Evolutionary conservation across 2,888 invertebrate genomes (phyloP), one percentile per base, ranked within the genome.

Genomic region (Steinernema scapterisci): DNA sequence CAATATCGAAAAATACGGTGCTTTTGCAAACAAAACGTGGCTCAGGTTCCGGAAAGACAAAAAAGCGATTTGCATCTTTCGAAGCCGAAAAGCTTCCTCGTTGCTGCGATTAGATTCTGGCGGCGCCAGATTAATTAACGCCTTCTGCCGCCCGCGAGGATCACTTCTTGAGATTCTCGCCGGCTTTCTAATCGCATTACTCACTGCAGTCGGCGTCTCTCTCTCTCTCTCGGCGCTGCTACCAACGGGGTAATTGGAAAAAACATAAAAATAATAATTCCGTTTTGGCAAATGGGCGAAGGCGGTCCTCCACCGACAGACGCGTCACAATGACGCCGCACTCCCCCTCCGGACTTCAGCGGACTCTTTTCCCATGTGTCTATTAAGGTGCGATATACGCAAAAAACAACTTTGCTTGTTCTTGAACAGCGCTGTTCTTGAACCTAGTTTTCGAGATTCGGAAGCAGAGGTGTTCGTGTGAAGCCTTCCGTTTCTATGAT

Each of bases 201-300:
- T 54, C 54, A 21, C 25, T 54, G 54, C 63, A 63, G 38, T 38
- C 38, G 38, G 16, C 25, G 63, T 27, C 63, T 63, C 63, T 63
- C 9, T 38, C 38, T 38, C 9, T 6, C 9, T 9, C 38, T 3
- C 38, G 38, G 3, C 9, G 38, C 27, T 63, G 63, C 31, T 63
- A 16, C 63, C 27, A 63, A 27, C 27, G 38, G 63, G 27, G 63
- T 54, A 63, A 63, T 63, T 63, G 31, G 21, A 63, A 63, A 63
- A 63, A 63, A 31, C 63, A 63, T 31, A 63, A 63, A 63, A 63
- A 63, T 63, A 63, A 63, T 63, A 63, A 31, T 63, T 63, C 38
- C 63, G 63, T 31, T 63, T 48, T 31, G 31, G 63, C 27, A 63
- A 54, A 63, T 13, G 27, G 63, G 38, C 38, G 63, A 63, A 27